Conservation (phyloP, 2,888 invertebrate genomes). For the Panzeria rudis region DNA sequence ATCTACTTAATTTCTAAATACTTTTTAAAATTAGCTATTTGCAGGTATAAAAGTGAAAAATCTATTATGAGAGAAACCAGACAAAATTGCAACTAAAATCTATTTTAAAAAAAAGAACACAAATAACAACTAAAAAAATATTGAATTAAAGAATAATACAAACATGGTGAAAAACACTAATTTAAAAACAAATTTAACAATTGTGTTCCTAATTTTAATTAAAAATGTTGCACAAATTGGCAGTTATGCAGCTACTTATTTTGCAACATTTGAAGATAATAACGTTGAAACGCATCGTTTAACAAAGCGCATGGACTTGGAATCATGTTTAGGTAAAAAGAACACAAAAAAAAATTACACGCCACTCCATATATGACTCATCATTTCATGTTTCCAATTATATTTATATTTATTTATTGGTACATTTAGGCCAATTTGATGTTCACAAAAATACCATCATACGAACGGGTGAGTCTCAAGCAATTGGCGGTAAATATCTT, state of each 20-base stretch:
- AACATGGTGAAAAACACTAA: conserved; percentile 51
- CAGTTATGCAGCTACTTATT: conserved; percentile 68
- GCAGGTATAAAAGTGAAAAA: neutral
- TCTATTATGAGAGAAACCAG: neutral
- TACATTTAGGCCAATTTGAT: conserved; percentile 86
- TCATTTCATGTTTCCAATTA: conserved; percentile 3
- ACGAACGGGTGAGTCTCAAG: conserved; percentile 93
- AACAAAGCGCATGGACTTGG: conserved; percentile 83
- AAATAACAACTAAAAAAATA: conserved; percentile 16
- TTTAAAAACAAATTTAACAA: conserved; percentile 55
- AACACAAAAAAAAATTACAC: neutral
- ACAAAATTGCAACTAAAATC: neutral
- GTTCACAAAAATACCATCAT: conserved; percentile 95
- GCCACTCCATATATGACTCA: conserved; percentile 17
- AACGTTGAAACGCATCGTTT: conserved; percentile 78
- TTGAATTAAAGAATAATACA: conserved; percentile 27
- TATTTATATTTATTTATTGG: neutral
- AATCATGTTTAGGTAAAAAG: conserved; percentile 81
- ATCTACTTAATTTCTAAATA: neutral
- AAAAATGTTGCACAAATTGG: conserved; percentile 72
- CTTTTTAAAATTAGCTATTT: neutral
- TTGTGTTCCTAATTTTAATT: conserved; percentile 73
- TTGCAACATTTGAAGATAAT: conserved; percentile 58
- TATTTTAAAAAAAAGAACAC: neutral
- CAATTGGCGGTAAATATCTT: conserved; percentile 94